These are phyloP conservation scores for Hemicentrotus pulcherrimus DNA, from an alignment of 35 echinoderm and acorn worm genomes.

Conservation along the genomic window DNA sequence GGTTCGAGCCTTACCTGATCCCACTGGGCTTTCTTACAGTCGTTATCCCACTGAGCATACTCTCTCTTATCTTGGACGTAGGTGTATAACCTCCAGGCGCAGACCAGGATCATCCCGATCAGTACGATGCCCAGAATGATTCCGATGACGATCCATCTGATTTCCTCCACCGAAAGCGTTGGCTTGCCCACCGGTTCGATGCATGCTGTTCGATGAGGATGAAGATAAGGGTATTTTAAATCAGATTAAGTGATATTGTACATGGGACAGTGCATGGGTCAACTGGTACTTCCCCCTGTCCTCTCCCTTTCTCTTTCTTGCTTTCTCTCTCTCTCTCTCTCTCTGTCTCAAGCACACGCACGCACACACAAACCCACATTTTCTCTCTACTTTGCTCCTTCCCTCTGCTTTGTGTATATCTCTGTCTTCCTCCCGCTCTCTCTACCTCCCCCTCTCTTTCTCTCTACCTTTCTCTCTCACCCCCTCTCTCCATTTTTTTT, in stretches of 20 bases:
- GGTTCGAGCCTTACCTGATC: constrained; percentile 71
- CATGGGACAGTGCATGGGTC: no score
- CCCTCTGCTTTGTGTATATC: no score
- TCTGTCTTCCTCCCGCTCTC: no score
- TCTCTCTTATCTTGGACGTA: constrained; percentile 85
- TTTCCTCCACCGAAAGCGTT: background rate
- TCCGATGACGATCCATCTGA: constrained; percentile 76
- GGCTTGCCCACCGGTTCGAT: background rate
- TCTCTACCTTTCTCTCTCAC: no score
- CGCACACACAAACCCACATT: no score
- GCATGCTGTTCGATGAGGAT: background rate
- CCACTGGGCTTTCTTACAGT: constrained; percentile 81
- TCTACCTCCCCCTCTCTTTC: no score
- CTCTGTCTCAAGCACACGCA: no score
- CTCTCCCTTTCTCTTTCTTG: background rate
- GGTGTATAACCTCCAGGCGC: constrained; percentile 91
- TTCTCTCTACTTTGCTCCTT: no score
- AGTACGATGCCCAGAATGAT: constrained; percentile 91
- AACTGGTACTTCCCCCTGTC: background rate
- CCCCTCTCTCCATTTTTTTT: no score
- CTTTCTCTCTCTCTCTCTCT: background rate
- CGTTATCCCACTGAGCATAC: constrained; percentile 87
- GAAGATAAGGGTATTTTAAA: background rate
- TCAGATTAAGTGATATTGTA: background rate
- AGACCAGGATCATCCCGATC: constrained; percentile 77